Evolutionary conservation across 2,113 vertebrate genomes (phyloP), one percentile per base, ranked within the genome.

Genomic region (Scortum barcoo): DNA sequence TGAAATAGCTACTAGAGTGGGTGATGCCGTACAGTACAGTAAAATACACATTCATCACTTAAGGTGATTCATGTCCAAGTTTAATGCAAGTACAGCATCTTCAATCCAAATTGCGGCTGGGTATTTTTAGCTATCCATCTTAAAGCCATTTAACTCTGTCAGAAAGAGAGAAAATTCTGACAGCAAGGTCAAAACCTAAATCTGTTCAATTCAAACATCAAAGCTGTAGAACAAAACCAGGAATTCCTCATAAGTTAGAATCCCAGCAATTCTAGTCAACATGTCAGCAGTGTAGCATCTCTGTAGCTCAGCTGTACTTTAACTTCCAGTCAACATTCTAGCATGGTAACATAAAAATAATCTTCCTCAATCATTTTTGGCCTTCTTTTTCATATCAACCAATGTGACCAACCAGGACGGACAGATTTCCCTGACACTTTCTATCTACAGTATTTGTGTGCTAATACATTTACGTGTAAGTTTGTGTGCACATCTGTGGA

Each of bases 401-500:
- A n/a, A 48, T 42, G 57, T 53, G 44, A 24, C 44, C 26, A 76
- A 22, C 33, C 56, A 48, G 60, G 8, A 11, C 2, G 20, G 20
- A 70, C 16, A 50, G 7, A 63, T 82, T 69, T 75, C 26, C n/a
- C n/a, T n/a, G n/a, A 61, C 63, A 69, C 16, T 60, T 73, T 56
- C 22, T 50, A 19, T 71, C 56, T 76, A 46, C 24, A 57, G 4
- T 40, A 28, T 76, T 50, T 81, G 20, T 77, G 38, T 54, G 48
- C 68, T 22, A 61, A 56, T 60, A 19, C 63, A 20, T 69, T 33
- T 44, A n/a, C 56, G 30, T 68, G 33, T 30, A 54, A 28, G 40
- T 76, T 44, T 72, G 30, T 66, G 51, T 77, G 74, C 42, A 61
- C 66, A 51, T 75, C 57, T 80, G 65, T 51, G 16, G 40, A 74